Conservation (phyloP, 2,113 vertebrate genomes). For the Platycercus adscitus region DNA sequence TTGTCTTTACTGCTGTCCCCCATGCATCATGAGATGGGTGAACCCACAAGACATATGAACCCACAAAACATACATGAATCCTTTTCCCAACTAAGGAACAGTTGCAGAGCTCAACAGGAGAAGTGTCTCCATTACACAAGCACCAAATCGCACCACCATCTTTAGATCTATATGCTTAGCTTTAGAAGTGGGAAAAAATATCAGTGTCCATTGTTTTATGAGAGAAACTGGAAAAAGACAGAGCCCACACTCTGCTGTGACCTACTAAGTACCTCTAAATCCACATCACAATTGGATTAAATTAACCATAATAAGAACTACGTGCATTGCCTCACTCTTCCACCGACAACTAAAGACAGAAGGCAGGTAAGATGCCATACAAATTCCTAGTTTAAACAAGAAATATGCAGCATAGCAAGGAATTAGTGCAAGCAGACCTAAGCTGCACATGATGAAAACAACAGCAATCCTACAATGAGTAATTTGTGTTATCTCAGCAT, state of each 20-base stretch:
- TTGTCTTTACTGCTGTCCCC: not conserved
- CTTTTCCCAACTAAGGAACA: not conserved
- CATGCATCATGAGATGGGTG: not conserved
- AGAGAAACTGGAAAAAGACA: not conserved
- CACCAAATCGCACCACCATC: not conserved
- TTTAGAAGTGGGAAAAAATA: not conserved
- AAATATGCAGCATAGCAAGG: not conserved
- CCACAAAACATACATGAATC: not conserved
- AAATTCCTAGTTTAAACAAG: not conserved
- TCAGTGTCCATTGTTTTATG: not conserved
- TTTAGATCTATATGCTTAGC: not conserved
- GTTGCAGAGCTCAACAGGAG: not conserved
- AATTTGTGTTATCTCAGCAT: not conserved
- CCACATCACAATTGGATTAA: slow-evolving; percentile 66
- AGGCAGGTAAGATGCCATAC: not conserved
- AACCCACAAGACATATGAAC: not conserved
- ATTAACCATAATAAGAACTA: slow-evolving; percentile 42
- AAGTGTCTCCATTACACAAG: not conserved
- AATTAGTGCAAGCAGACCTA: not conserved
- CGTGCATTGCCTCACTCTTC: not conserved
- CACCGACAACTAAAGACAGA: slow-evolving; percentile 22
- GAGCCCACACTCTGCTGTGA: not conserved
- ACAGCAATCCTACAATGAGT: not conserved
- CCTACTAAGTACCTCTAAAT: slow-evolving; percentile 37
- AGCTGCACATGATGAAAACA: not conserved